Evolutionary conservation across 2,113 vertebrate species (phyloP), one percentile per base, ranked within the genome.

Genomic region (Poicephalus gulielmi): DNA sequence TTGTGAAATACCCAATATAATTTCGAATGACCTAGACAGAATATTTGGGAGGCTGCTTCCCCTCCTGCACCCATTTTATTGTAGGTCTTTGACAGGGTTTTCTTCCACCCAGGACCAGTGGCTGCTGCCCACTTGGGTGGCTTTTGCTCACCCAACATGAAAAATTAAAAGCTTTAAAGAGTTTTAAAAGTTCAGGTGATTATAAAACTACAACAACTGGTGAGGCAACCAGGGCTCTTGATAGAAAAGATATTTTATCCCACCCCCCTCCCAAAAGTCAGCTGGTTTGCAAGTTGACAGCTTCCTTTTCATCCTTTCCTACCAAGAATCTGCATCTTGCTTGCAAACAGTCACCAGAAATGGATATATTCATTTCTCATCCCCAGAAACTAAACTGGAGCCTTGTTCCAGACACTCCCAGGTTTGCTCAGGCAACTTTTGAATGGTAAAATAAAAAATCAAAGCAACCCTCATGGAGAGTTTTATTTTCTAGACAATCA

Each of bases 401-500:
- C 23, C 43, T 84, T n/a, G 43, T 57, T 33, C 17, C 2, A 8
- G 47, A 84, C 39, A 8, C 64, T 31, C 46, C 17, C 33, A n/a
- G 41, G 37, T 83, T 83, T 44, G 52, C 37, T n/a, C 37, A n/a
- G 66, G 13, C 80, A 73, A 75, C 68, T 84, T 68, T 2, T 17
- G 39, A 79, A 74, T 0, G 1, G 53, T 67, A 67, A 91, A 86
- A 83, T 69, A 88, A 82, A 78, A 70, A 78, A 64, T 75, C 94
- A 46, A 92, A 90, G 59, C 92, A 88, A 93, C 85, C 82, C 93
- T 95, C 93, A 83, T 64, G 39, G 93, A 95, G 90, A 93, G 88
- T 83, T 96, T 96, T 97, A 96, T 96, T 94, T 94, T 91, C 86
- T 95, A 92, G 83, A 94, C 92, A 96, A 88, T 81, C 66, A 78